Evolutionary conservation across 1,140 invertebrate genomes (phyloP).

Genomic region (Fopius arisanus): DNA sequence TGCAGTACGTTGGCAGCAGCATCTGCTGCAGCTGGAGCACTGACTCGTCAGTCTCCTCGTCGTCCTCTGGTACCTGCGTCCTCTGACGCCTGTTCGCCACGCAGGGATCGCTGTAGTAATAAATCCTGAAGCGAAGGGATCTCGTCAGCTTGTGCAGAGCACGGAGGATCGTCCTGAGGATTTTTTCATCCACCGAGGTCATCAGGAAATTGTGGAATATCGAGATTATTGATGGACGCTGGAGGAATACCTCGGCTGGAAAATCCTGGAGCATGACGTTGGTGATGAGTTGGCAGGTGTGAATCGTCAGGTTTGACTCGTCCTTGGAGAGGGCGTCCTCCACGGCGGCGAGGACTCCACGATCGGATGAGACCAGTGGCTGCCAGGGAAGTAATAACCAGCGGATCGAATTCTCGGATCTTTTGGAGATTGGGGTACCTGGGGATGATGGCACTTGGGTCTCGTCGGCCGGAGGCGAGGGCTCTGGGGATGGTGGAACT

Average conservation of each 20-base stretch:
- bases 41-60: constrained; percentile 52
- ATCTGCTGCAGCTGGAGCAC: constrained; percentile 62
- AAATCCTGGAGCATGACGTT: constrained; percentile 75
- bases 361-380: constrained; percentile 65
- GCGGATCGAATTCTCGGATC: constrained; percentile 5
- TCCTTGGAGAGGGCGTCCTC: constrained; percentile 64
- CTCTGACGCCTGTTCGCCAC: constrained; percentile 62
- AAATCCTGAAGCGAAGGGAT: constrained; percentile 58
- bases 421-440: constrained; percentile 3
- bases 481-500: not conserved
- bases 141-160: constrained; percentile 62
- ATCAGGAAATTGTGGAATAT: constrained; percentile 49
- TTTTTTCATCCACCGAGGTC: constrained; percentile 27
- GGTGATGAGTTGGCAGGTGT: constrained; percentile 70
- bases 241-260: constrained; percentile 75
- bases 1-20: constrained; percentile 63
- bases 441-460: not conserved
- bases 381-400: constrained; percentile 69
- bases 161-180: constrained; percentile 54
- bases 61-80: constrained; percentile 44
- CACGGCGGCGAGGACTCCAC: constrained; percentile 65
- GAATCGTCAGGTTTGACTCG: constrained; percentile 60
- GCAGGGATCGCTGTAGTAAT: constrained; percentile 64
- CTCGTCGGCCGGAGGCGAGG: not conserved
- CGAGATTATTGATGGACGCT: constrained; percentile 68